Conservation (phyloP, 2,113 vertebrate species). For the Scortum barcoo region DNA sequence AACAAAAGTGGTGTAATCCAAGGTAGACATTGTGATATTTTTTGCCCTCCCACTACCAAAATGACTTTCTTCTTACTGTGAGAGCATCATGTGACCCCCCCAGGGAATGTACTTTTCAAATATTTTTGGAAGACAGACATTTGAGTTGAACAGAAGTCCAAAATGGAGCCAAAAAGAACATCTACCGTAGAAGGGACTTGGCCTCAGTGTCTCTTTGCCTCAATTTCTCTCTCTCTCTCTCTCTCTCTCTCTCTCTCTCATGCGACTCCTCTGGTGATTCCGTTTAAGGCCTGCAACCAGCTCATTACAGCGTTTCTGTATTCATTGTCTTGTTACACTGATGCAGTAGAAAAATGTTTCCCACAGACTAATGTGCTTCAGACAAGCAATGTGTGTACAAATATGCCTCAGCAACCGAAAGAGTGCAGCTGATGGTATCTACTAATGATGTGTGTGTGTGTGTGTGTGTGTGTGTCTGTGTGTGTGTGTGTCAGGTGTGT, state of each 20-base stretch:
- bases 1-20: background rate
- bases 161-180: background rate
- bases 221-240: constrained; percentile 18
- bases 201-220: background rate
- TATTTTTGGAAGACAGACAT: background rate
- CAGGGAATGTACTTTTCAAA: background rate
- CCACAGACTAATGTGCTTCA: constrained; percentile 49
- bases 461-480: background rate
- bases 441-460: constrained; percentile 23
- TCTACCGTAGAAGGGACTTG: background rate
- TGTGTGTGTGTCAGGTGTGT: background rate
- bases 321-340: constrained; percentile 63
- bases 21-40: background rate
- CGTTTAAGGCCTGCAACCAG: constrained; percentile 40
- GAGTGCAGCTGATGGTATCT: constrained; percentile 32
- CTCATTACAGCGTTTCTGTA: constrained; percentile 62
- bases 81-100: background rate
- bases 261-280: constrained; percentile 23
- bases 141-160: background rate
- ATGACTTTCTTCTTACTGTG: background rate
- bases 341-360: constrained; percentile 48
- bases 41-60: too few relatives aligned
- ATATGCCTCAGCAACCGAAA: constrained; percentile 36
- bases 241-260: constrained; percentile 15
- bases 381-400: constrained; percentile 32